Evolutionary conservation across 2,888 invertebrate species (phyloP), one percentile per base, ranked within the genome.

Genomic region (Cyclophora albipunctata): DNA sequence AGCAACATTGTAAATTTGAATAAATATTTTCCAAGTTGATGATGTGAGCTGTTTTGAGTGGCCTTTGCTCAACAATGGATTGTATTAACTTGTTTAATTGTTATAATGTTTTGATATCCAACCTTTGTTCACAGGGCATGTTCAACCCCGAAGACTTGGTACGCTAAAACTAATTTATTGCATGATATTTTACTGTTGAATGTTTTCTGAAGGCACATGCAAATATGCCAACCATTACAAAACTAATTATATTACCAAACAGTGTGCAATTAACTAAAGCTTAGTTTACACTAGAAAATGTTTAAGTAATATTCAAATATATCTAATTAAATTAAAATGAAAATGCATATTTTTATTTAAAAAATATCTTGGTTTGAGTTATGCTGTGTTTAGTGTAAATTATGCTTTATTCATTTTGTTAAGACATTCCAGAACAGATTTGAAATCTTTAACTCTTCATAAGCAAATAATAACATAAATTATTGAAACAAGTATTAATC

Each of bases 121-220:
- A 20, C 20, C 70, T 76, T 76, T 71, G 64, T 71, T 92, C 91
- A 40, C 88, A 94, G 94, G 95, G 96, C 67, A 95, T 96, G 95
- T 96, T 96, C 90, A 94, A 94, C 79, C 94, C 95, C 34, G 96
- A 96, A 50, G 96, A 96, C 81, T 90, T 95, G 84, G 91, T 92
- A 83, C 87, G 84, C 81, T 80, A 84, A 84, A 69, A 62, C 57
- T 64, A 67, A 55, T 68, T 67, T 75, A 70, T 71, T 81, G 87
- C 87, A 88, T 87, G 87, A 71, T 72, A 60, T 69, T 65, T 37
- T 33, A 34, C 33, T 43, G 43, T 43, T 43, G 34, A 4, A 7
- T 34, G 34, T 43, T 33, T 60, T 67, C 66, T 61, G 69, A 59
- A 58, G 78, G 78, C 77, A 76, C 70, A 57, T 84, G 84, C 84